Conservation (phyloP, 37 sponge, comb jelly and placozoan species). For the Dysidea cf. avara region DNA sequence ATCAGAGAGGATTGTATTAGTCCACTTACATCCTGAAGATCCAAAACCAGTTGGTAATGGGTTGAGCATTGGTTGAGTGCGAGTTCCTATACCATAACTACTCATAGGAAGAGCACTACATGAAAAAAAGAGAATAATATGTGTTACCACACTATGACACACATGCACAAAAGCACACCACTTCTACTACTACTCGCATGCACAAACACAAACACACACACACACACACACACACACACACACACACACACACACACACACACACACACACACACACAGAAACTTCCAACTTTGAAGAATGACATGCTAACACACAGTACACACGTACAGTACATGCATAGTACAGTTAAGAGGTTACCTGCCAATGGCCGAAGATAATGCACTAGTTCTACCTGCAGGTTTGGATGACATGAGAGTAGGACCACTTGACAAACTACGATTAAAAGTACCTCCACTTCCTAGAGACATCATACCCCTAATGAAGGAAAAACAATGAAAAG, state of each 20-base stretch:
- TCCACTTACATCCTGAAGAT: no score
- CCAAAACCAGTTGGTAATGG: no score
- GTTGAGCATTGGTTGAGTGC: no score
- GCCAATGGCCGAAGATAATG: constrained; percentile 72
- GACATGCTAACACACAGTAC: background rate
- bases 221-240: background rate
- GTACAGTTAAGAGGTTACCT: constrained; percentile 25
- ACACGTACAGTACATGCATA: background rate
- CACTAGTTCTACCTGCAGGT: constrained; percentile 44
- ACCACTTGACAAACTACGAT: no score
- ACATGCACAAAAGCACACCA: background rate
- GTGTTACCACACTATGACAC: background rate
- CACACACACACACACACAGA: background rate
- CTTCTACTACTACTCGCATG: background rate
- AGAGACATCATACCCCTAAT: no score
- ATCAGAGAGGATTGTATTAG: no score
- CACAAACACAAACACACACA: background rate
- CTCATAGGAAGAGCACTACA: constrained; percentile 54
- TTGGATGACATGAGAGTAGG: constrained; percentile 5
- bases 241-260: background rate
- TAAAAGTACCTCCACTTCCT: no score
- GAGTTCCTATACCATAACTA: constrained; percentile 25
- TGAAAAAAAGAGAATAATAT: background rate
- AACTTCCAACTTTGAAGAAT: no score
- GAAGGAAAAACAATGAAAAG: no score